Percentiles rank a stretch among this genome's conserved stretches.
Evolutionary conservation across 2,113 vertebrate genomes (phyloP).

Genomic region (Rhagologus leucostigma): DNA sequence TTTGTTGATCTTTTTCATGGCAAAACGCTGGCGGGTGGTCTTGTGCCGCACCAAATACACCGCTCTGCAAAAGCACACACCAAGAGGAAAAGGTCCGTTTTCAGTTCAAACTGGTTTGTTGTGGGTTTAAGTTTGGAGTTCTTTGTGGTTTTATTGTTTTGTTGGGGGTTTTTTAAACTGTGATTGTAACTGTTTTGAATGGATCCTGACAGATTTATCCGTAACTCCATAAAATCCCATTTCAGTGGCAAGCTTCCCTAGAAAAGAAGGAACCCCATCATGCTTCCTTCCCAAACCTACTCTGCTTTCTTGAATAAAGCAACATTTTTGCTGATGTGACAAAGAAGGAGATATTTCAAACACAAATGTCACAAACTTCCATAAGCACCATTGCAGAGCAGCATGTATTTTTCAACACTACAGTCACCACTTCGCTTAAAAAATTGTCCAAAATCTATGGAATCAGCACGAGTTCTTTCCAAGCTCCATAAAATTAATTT

Average conservation of each 20-base stretch:
- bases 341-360: neutral
- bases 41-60: conserved; percentile 94
- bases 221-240: neutral
- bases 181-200: neutral
- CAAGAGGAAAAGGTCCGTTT: neutral
- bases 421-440: neutral
- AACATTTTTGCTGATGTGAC: neutral
- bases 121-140: neutral
- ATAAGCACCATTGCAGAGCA: neutral
- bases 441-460: neutral
- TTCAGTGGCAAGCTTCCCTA: neutral
- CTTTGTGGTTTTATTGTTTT: neutral
- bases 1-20: conserved; percentile 99
- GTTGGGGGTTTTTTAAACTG: neutral
- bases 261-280: neutral
- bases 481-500: neutral
- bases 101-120: neutral
- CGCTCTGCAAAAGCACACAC: conserved; percentile 69
- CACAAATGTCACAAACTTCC: neutral
- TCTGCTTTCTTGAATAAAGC: neutral
- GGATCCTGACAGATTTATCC: neutral
- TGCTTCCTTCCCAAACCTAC: neutral
- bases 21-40: conserved; percentile 92
- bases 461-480: neutral
- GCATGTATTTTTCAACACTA: neutral